A percentile compares a stretch with the other conserved stretches of the same genome.
These are phyloP conservation scores for Apamea monoglypha DNA, from an alignment of 2,888 invertebrate genomes.

Conservation along the genomic window DNA sequence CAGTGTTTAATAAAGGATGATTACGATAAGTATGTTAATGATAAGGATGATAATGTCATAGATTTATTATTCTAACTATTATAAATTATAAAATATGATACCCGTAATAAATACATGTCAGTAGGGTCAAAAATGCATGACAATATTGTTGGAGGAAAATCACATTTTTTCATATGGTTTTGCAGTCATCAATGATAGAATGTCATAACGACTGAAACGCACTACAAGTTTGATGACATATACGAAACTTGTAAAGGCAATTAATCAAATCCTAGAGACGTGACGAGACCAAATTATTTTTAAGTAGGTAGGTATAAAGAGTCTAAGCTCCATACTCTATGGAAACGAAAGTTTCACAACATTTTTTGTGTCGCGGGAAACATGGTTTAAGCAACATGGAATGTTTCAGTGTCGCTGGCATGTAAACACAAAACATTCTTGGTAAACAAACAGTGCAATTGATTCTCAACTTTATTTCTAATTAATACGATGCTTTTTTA, in stretches of 20 bases:
- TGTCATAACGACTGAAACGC: not conserved
- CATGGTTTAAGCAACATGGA: not conserved
- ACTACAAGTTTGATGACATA: not conserved
- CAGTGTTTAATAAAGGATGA: not conserved
- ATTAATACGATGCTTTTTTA: not conserved
- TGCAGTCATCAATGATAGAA: not conserved
- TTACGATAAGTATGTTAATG: slow-evolving; percentile 7
- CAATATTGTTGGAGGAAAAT: not conserved
- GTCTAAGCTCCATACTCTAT: not conserved
- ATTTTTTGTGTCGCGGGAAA: not conserved
- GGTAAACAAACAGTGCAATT: not conserved
- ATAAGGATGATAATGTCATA: not conserved
- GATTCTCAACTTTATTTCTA: not conserved
- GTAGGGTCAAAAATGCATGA: not conserved
- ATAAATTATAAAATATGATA: not conserved
- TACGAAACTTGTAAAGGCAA: not conserved
- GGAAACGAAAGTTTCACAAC: not conserved
- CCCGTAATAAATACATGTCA: not conserved
- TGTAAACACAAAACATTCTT: not conserved
- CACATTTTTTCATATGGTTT: not conserved
- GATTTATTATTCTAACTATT: not conserved
- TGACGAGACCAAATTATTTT: not conserved
- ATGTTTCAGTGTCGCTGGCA: not conserved
- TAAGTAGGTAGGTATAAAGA: not conserved
- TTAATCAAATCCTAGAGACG: not conserved